Conservation (phyloP, 2,113 vertebrate species). For the Nothocercus nigrocapillus region DNA sequence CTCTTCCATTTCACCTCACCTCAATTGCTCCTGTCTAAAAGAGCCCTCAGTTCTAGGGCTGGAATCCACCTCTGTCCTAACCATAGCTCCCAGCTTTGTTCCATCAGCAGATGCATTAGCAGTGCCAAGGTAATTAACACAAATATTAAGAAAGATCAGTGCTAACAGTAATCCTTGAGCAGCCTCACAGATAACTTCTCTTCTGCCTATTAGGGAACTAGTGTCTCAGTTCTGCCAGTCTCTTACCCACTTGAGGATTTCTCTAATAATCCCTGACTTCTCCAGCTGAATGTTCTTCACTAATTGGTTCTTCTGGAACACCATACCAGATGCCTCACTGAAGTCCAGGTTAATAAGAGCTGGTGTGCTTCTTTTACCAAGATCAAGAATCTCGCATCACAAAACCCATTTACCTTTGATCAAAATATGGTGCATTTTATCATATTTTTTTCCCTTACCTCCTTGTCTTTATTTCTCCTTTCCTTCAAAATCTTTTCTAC, state of each 20-base stretch:
- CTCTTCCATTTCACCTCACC: not conserved
- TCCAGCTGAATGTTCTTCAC: not conserved
- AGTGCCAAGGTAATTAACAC: conserved; percentile 45
- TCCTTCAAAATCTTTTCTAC: not conserved
- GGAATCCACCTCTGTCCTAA: not conserved
- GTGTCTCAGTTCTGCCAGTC: not conserved
- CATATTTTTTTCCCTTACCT: conserved; percentile 25
- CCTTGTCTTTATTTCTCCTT: not conserved
- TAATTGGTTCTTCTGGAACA: not conserved
- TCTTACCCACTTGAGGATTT: not conserved
- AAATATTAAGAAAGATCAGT: conserved; percentile 25
- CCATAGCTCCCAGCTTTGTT: not conserved
- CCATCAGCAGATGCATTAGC: conserved; percentile 21
- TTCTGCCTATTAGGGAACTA: not conserved
- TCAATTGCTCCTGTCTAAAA: not conserved
- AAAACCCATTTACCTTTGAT: not conserved
- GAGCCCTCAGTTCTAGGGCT: not conserved
- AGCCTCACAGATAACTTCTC: not conserved
- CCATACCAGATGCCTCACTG: not conserved
- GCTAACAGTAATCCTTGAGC: conserved; percentile 23
- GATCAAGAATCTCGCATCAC: not conserved
- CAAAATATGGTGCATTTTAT: not conserved
- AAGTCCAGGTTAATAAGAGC: not conserved
- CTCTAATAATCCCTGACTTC: conserved; percentile 2
- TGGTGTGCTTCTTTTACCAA: not conserved